phyloP scores from a whole-genome alignment of 2,113 vertebrate genomes.

The Pelvicachromis taeniatus region DNA sequence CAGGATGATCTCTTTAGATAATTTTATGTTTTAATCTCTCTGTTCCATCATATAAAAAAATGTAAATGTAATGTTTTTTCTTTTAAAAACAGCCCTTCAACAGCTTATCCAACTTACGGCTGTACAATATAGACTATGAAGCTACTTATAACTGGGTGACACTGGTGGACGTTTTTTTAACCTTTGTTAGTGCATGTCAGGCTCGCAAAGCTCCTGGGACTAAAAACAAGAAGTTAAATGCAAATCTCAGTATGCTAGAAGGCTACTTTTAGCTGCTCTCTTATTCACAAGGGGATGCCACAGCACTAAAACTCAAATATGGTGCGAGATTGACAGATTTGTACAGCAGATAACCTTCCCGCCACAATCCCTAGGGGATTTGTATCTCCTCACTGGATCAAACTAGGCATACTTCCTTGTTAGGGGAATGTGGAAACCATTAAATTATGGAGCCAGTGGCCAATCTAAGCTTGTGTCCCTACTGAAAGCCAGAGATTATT shows the following conservation, averaged over 20 bases:
- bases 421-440: not conserved
- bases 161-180: not conserved
- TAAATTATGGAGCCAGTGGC: not conserved
- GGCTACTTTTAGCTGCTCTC: not conserved
- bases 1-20: not conserved
- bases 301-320: not conserved
- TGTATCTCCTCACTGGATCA: not conserved
- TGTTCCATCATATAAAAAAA: not conserved
- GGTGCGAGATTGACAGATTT: not conserved
- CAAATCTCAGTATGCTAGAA: not conserved
- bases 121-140: not conserved
- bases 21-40: not conserved
- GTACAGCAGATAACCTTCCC: not conserved
- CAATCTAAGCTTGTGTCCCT: not conserved
- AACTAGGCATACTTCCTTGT: not conserved
- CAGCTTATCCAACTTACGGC: not conserved
- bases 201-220: not conserved
- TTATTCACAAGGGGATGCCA: not conserved
- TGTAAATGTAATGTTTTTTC: not conserved
- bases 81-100: not conserved
- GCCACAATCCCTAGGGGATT: not conserved
- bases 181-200: not conserved
- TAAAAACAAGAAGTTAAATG: not conserved
- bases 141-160: not conserved
- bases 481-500: not conserved